A percentile compares a stretch with the other conserved stretches of the same genome.
Evolutionary conservation across 2,888 invertebrate species (phyloP).

Genomic region (Acheta domesticus): DNA sequence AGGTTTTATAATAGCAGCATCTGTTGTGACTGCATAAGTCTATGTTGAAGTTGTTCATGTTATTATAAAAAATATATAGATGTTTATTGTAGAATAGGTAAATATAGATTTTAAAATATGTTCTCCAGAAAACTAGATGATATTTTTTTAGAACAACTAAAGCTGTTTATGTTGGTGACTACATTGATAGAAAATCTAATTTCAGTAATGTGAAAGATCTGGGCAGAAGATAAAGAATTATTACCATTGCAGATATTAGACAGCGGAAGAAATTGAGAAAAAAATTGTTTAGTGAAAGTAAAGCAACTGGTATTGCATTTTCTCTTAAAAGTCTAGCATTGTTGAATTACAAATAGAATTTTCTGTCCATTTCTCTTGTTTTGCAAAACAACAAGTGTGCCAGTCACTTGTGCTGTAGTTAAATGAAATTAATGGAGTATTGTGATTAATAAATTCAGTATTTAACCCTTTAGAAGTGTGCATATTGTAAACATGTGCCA

Average conservation of each 20-base stretch:
- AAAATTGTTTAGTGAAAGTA: background rate
- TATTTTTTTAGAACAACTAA: constrained; percentile 11
- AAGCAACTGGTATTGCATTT: background rate
- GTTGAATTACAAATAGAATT: background rate
- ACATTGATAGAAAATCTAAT: background rate
- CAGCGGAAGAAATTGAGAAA: background rate
- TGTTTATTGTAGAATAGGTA: background rate
- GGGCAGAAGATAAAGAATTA: background rate
- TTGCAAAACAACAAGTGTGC: constrained; percentile 3
- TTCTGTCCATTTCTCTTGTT: background rate
- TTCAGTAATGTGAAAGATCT: background rate
- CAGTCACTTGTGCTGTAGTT: constrained; percentile 3
- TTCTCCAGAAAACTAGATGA: constrained; percentile 9
- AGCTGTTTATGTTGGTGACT: background rate
- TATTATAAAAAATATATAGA: constrained; percentile 4
- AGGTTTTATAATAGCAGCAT: background rate
- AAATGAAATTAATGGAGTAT: background rate
- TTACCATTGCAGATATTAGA: background rate
- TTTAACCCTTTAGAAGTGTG: background rate
- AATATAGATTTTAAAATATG: constrained; percentile 18
- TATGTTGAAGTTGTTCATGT: constrained; percentile 18
- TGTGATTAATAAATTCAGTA: background rate
- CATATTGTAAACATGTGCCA: background rate
- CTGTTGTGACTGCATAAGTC: constrained; percentile 18
- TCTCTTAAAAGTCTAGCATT: background rate